phyloP scores from a whole-genome alignment of 1,140 invertebrate species.

The Condylostylus longicornis region DNA sequence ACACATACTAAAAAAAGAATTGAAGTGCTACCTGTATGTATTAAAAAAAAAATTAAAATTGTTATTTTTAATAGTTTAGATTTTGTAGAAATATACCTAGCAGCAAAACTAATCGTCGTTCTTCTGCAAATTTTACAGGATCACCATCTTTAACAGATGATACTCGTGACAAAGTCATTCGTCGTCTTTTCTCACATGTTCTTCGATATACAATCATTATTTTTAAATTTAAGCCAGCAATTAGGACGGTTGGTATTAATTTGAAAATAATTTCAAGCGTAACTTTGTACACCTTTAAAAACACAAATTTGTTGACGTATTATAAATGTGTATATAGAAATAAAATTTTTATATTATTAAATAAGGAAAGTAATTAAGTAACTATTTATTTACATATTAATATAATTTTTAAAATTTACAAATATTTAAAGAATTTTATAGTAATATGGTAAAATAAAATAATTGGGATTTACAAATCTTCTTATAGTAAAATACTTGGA shows the following conservation, averaged over 20 bases:
- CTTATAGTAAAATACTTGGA: too few relatives aligned
- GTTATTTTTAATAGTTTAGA: not conserved
- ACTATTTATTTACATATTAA: not conserved
- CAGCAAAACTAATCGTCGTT: constrained; percentile 49
- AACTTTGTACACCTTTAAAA: constrained; percentile 40
- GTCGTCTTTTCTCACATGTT: constrained; percentile 45
- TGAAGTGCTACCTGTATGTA: constrained; percentile 40
- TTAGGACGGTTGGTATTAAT: constrained; percentile 47
- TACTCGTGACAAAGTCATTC: constrained; percentile 44
- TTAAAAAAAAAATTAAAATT: not conserved
- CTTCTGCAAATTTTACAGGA: constrained; percentile 51
- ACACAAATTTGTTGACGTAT: not conserved
- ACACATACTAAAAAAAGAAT: constrained; percentile 59
- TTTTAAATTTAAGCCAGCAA: constrained; percentile 50
- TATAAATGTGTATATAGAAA: not conserved
- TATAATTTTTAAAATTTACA: not conserved
- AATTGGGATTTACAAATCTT: too few relatives aligned
- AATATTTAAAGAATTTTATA: too few relatives aligned
- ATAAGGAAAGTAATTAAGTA: not conserved
- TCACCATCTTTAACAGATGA: constrained; percentile 37
- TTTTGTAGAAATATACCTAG: constrained; percentile 31
- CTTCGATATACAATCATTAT: constrained; percentile 53
- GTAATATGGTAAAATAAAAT: too few relatives aligned
- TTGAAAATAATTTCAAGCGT: constrained; percentile 50
- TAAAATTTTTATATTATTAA: not conserved